Evolutionary conservation across 2,888 invertebrate species (phyloP).

Genomic region (Drosophila eohydei): DNA sequence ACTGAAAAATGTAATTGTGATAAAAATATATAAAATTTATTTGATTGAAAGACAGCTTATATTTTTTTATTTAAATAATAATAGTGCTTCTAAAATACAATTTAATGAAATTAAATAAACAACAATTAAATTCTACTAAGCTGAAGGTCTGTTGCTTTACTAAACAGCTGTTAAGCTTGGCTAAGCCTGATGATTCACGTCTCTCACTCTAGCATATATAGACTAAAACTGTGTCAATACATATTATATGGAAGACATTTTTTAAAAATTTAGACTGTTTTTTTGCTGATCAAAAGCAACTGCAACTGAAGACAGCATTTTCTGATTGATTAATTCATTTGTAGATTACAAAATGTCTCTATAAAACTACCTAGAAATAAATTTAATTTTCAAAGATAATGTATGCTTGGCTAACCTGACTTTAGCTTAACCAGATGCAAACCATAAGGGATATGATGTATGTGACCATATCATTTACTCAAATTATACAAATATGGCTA

Average conservation of each 20-base stretch:
- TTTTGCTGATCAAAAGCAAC: too few relatives aligned
- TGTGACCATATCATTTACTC: neutral
- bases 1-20: neutral
- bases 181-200: neutral
- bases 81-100: neutral
- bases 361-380: neutral
- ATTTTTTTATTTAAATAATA: neutral
- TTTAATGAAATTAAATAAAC: slow-evolving; percentile 2
- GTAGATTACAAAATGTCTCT: neutral
- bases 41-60: neutral
- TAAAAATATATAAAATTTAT: neutral
- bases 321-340: neutral
- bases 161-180: neutral
- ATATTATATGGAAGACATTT: too few relatives aligned
- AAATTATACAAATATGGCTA: neutral
- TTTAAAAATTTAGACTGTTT: too few relatives aligned
- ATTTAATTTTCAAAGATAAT: neutral
- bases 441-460: neutral
- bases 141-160: neutral
- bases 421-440: neutral
- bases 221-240: neutral
- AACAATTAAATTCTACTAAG: neutral
- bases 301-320: too few relatives aligned
- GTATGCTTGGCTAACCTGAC: neutral
- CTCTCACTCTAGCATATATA: too few relatives aligned